Percentiles rank a stretch among this genome's conserved stretches.
Conservation (phyloP, 2,888 invertebrate species). For the Papilio demoleus region DNA sequence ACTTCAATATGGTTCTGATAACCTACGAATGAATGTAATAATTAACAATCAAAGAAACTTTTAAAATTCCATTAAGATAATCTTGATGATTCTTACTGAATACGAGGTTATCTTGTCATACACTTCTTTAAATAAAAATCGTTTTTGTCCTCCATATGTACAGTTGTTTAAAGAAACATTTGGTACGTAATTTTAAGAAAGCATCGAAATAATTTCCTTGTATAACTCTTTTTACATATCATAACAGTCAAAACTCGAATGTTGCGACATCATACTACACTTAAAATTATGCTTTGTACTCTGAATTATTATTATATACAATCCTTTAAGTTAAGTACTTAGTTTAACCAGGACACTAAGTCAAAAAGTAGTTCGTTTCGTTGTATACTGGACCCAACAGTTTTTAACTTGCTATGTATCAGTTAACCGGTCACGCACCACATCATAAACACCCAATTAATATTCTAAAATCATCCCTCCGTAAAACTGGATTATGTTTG, state of each 20-base stretch:
- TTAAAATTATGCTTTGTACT: no score
- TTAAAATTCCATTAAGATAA: conserved; percentile 19
- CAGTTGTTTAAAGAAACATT: no score
- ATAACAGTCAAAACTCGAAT: no score
- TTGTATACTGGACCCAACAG: background rate
- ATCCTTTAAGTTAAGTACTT: no score
- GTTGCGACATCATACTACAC: no score
- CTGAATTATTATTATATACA: no score
- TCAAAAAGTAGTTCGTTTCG: background rate
- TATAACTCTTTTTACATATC: no score
- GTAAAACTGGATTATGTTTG: conserved; percentile 57
- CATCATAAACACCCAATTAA: conserved; percentile 50
- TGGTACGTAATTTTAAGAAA: no score
- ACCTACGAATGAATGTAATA: conserved; percentile 2
- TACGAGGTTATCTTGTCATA: background rate
- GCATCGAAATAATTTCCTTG: no score
- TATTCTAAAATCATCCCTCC: conserved; percentile 59
- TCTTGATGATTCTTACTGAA: background rate
- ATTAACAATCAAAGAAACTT: conserved; percentile 11
- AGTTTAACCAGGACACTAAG: no score
- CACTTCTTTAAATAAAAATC: no score
- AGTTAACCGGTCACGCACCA: background rate
- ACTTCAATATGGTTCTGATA: conserved; percentile 11
- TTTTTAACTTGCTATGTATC: background rate
- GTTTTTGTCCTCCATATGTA: no score